Evolutionary conservation across 2,113 vertebrate species (phyloP), one percentile per base, ranked within the genome.

Genomic region (Riparia riparia): DNA sequence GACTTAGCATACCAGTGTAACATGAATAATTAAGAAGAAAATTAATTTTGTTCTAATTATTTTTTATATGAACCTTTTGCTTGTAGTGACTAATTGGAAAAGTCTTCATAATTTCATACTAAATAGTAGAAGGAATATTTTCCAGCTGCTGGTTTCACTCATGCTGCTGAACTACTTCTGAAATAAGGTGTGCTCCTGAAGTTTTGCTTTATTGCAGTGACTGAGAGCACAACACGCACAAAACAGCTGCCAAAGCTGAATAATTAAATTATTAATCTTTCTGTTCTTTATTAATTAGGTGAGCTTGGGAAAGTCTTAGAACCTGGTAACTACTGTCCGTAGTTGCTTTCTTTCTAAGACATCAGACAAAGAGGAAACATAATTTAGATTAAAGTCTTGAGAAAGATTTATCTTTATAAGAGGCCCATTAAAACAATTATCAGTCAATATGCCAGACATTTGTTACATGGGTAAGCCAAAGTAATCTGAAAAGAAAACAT

Each of bases 251-350:
- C 76, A 92, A 81, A 92, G 29, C 32, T 80, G 60, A 78, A 42
- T 78, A 89, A 93, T 91, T 90, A 53, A 73, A 77, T 85, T 80
- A 45, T 68, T 34, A 58, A 58, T 72, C 32, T 42, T 70, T 87
- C 41, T 74, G 32, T 72, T 95, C 83, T 72, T 80, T 81, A 60
- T 84, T 95, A 92, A 86, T 81, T 92, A 70, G 41, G 37, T 70
- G 41, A 84, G 7, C 17, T 53, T 56, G 29, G 26, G 10, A 37
- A 49, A 49, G 93, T 95, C 41, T 76, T 81, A 68, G 83, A 85
- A 37, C 44, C n/a, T 79, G 15, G 10, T 66, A 56, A 56, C 34
- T 86, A 26, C 60, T 70, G 34, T 37, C 31, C 1, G 0, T 26
- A 63, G 24, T 19, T 49, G 6, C 24, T 82, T 89, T 87, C 19